Evolutionary conservation across 35 echinoderm and acorn worm species (phyloP), one percentile per base, ranked within the genome.

Genomic region (Apostichopus californicus): DNA sequence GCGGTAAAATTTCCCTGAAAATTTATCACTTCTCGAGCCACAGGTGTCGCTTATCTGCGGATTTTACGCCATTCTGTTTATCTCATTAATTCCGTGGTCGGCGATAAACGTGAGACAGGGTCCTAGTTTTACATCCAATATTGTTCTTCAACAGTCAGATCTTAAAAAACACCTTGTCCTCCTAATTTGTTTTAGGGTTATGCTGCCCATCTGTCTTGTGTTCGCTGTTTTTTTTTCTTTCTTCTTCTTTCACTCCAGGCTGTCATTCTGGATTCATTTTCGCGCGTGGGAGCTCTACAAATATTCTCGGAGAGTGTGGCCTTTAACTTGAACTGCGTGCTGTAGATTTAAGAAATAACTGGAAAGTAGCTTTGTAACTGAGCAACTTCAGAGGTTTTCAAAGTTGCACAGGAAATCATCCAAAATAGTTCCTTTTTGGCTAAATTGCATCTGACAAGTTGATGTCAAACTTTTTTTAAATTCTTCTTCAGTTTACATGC

Each of bases 361-460:
- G 28, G 55, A 61, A 85, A 85, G 57, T 58, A 85, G 55, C 34
- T 59, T 59, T 60, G 52, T 22, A 85, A 59, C 81, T 85, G 6
- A 85, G 17, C 55, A 85, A 85, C 55, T 85, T 22, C 15, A 59
- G 81, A 58, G 56, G 54, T 85, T 85, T 22, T 8, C 11, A 23
- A 61, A 12, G n/a, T 59, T 85, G 4, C 20, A 22, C 81, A 60
- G 81, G 81, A 85, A 85, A 85, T 85, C 57, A 85, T 85, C 54
- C 57, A 58, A 85, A 85, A 58, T 85, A 56, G 24, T 8, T 85
- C 81, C 81, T 58, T 55, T 85, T 84, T 85, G 17, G 54, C 57
- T 85, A 85, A 85, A 85, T 85, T 85, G 56, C 56, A 4, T n/a
- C 55, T 85, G 81, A 85, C 81, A 85, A 85, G 57, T 58, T 58